These are phyloP conservation scores for Sinotaia quadrata DNA, from an alignment of 2,888 invertebrate species.

Conservation along the genomic window DNA sequence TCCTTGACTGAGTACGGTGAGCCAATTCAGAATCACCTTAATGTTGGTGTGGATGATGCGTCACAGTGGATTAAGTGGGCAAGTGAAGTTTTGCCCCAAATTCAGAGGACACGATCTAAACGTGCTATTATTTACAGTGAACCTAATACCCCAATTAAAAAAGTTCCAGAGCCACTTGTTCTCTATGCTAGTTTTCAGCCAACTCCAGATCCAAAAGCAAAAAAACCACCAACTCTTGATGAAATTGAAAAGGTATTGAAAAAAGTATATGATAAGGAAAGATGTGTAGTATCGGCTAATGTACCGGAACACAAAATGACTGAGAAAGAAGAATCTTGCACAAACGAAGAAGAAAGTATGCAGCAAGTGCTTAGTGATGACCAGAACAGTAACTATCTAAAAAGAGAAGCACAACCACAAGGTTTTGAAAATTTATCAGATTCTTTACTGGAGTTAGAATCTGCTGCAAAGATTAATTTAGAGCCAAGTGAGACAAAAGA, in stretches of 20 bases:
- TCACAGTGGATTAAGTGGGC: constrained; percentile 21
- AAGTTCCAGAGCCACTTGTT: constrained; percentile 30
- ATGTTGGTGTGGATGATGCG: neutral
- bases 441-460: too few relatives aligned
- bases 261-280: constrained; percentile 18
- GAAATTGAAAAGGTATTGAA: constrained; percentile 30
- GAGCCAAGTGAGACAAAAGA: too few relatives aligned
- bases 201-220: constrained; percentile 19
- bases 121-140: neutral
- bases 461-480: too few relatives aligned
- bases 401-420: too few relatives aligned
- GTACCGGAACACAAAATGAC: neutral
- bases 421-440: too few relatives aligned
- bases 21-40: too few relatives aligned
- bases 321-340: neutral
- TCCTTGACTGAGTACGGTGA: too few relatives aligned
- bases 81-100: constrained; percentile 10
- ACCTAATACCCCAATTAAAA: constrained; percentile 3
- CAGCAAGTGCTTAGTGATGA: too few relatives aligned
- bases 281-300: neutral
- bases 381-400: too few relatives aligned
- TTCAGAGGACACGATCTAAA: constrained; percentile 18
- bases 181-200: constrained; percentile 26
- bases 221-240: constrained; percentile 17
- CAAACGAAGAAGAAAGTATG: too few relatives aligned